Evolutionary conservation across 30 jellyfish, hydroid and myxozoan species (phyloP).

Genomic region (Chironex yamaguchii): DNA sequence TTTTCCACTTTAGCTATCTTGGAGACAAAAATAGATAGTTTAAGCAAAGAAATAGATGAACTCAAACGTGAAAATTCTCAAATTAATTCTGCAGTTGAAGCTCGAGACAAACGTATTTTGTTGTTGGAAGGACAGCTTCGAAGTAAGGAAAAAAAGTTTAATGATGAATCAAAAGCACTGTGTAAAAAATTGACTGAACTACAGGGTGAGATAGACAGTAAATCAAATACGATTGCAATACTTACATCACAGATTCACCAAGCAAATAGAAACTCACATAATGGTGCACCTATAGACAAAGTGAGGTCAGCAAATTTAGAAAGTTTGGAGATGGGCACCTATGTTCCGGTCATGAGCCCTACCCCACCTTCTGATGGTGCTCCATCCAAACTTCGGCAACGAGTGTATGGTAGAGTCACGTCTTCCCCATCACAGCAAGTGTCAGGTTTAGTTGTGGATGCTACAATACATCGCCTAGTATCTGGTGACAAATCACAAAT

Average conservation of each 20-base stretch:
- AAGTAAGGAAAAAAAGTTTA: slow-evolving; percentile 83
- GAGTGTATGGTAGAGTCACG: slow-evolving; percentile 45
- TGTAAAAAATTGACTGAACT: slow-evolving; percentile 69
- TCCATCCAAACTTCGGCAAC: slow-evolving; percentile 43
- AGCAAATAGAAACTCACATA: slow-evolving; percentile 5
- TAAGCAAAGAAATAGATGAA: slow-evolving; percentile 32
- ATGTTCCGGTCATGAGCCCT: slow-evolving; percentile 15
- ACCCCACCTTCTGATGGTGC: slow-evolving; percentile 82
- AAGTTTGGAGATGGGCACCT: neutral
- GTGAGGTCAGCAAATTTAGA: neutral
- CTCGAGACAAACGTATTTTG: slow-evolving; percentile 79
- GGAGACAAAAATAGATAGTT: slow-evolving; percentile 11
- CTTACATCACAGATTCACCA: slow-evolving; percentile 88
- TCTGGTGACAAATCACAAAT: slow-evolving; percentile 65
- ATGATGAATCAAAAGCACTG: slow-evolving; percentile 61
- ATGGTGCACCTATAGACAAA: neutral
- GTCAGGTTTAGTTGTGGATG: slow-evolving; percentile 8
- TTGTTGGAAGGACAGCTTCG: slow-evolving; percentile 89
- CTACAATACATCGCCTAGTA: slow-evolving; percentile 66
- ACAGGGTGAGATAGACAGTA: slow-evolving; percentile 83
- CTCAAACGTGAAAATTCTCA: slow-evolving; percentile 45
- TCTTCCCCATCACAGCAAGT: slow-evolving; percentile 65
- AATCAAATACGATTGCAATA: slow-evolving; percentile 77
- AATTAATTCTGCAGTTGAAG: slow-evolving; percentile 40
- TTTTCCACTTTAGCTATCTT: slow-evolving; percentile 10